Percentiles rank a stretch among this genome's conserved stretches.
Conservation (phyloP, 2,888 invertebrate genomes). For the Rotaria macrura region DNA sequence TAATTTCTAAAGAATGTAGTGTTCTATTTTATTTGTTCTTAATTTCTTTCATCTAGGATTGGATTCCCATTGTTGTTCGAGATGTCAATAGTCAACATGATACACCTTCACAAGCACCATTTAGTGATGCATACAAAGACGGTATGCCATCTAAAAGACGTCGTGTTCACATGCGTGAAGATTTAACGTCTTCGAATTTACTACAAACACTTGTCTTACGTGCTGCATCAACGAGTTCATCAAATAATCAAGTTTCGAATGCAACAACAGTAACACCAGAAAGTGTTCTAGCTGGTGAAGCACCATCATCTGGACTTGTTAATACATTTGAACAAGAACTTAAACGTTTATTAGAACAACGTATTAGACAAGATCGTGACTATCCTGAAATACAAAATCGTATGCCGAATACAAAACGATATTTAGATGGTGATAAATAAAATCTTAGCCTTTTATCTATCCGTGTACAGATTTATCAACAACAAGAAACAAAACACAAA, state of each 20-base stretch:
- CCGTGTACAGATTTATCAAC: not conserved
- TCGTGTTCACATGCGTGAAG: conserved; percentile 13
- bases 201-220: conserved; percentile 57
- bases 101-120: conserved; percentile 56
- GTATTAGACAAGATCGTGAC: conserved; percentile 4
- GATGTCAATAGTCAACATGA: conserved; percentile 66
- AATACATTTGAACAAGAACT: conserved; percentile 17
- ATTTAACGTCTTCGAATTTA: not conserved
- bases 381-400: not conserved
- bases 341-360: conserved; percentile 13
- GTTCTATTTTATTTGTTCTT: not conserved
- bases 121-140: conserved; percentile 77
- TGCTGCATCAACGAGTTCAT: conserved; percentile 84
- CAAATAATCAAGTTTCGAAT: not conserved
- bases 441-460: not conserved
- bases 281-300: not conserved
- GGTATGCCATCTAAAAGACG: conserved; percentile 69
- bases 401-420: conserved; percentile 12
- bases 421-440: conserved; percentile 6
- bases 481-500: not conserved
- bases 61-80: conserved; percentile 75
- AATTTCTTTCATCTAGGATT: conserved; percentile 54
- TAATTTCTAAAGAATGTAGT: not conserved
- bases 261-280: not conserved
- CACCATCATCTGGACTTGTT: not conserved